Evolutionary conservation across 30 jellyfish, hydroid and myxozoan species (phyloP).

Genomic region (Pelagia noctiluca): DNA sequence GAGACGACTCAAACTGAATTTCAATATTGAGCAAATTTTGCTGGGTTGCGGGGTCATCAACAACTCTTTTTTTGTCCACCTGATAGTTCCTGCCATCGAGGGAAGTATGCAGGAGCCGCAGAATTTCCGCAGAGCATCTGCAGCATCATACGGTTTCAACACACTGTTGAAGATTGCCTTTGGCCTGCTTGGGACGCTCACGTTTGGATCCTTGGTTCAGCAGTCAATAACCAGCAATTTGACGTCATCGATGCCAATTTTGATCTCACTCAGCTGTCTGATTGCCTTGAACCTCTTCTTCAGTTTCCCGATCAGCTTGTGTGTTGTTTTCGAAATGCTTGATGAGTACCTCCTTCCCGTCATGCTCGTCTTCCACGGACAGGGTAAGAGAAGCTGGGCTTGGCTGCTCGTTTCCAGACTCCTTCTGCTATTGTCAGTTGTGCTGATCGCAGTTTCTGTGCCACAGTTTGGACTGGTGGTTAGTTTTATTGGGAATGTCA

Average conservation of each 20-base stretch:
- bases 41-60: constrained; percentile 69
- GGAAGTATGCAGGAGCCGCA: constrained; percentile 83
- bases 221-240: constrained; percentile 65
- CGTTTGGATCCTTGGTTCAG: constrained; percentile 45
- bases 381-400: neutral
- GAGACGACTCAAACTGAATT: neutral
- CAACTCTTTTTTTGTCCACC: constrained; percentile 60
- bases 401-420: constrained; percentile 70
- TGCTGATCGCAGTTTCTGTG: constrained; percentile 64
- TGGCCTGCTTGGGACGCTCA: constrained; percentile 48
- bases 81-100: constrained; percentile 75
- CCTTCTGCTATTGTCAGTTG: constrained; percentile 17
- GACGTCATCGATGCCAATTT: constrained; percentile 6
- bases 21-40: constrained; percentile 26
- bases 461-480: constrained; percentile 80
- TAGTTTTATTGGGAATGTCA: constrained; percentile 70
- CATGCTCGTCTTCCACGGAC: constrained; percentile 11
- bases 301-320: constrained; percentile 68
- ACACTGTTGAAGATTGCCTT: constrained; percentile 51
- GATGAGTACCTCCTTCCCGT: constrained; percentile 59
- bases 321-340: constrained; percentile 79
- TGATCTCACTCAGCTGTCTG: constrained; percentile 23
- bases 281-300: constrained; percentile 30
- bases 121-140: constrained; percentile 13
- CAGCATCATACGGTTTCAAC: constrained; percentile 25